phyloP scores from a whole-genome alignment of 2,113 vertebrate species.

The Urocynchramus pylzowi region DNA sequence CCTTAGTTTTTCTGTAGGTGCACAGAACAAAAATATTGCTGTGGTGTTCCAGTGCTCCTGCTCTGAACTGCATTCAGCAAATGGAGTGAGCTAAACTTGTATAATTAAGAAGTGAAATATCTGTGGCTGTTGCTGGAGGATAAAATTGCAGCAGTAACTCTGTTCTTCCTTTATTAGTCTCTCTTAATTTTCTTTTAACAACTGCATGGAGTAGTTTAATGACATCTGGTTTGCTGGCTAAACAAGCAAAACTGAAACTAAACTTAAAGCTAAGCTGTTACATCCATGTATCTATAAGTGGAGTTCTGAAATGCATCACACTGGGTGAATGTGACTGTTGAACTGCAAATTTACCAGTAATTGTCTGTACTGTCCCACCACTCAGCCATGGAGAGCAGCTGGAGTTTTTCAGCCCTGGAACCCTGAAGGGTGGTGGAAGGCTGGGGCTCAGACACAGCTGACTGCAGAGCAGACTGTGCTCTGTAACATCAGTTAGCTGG shows the following conservation, averaged over 20 bases:
- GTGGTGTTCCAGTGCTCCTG: background rate
- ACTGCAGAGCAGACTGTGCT: background rate
- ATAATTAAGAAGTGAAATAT: background rate
- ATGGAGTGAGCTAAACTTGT: background rate
- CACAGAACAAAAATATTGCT: background rate
- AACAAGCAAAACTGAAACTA: background rate
- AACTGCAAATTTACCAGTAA: background rate
- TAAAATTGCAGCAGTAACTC: background rate
- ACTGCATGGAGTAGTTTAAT: background rate
- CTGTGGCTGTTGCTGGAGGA: background rate
- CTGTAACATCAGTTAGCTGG: background rate
- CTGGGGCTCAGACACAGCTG: background rate
- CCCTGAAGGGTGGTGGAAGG: background rate
- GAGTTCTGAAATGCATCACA: background rate
- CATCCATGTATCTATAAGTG: rapidly evolving
- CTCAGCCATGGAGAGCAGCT: background rate
- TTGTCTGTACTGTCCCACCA: background rate
- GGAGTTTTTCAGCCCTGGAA: background rate
- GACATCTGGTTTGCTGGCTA: background rate
- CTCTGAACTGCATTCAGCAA: background rate
- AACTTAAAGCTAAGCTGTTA: background rate
- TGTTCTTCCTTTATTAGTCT: background rate
- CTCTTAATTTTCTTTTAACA: background rate
- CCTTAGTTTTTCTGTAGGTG: background rate
- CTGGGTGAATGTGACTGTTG: background rate